A percentile compares a stretch with the other conserved stretches of the same genome.
These are phyloP conservation scores for Anniella stebbinsi DNA, from an alignment of 2,797 vertebrate species.

Conservation along the genomic window DNA sequence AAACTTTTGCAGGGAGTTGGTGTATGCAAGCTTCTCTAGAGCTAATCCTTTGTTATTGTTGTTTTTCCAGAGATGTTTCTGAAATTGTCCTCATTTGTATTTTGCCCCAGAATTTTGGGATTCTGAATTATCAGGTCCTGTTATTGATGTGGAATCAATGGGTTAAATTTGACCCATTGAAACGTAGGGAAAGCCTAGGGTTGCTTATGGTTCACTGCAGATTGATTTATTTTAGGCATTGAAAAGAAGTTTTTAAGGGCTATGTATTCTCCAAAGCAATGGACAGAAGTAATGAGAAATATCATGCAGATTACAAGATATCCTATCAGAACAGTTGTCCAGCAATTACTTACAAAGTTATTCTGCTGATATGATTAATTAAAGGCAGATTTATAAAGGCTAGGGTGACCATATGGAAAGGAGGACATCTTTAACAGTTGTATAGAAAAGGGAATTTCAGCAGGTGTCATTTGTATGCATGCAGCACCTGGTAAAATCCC, in stretches of 20 bases:
- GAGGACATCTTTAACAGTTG: too few species aligned
- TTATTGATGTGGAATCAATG: neutral
- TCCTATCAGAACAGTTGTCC: neutral
- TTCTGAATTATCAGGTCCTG: neutral
- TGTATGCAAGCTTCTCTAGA: neutral
- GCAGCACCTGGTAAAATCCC: too few species aligned
- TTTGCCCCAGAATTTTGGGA: neutral
- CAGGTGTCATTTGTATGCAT: too few species aligned
- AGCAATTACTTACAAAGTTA: neutral
- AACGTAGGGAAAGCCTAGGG: neutral
- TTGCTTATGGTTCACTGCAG: neutral
- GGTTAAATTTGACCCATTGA: neutral
- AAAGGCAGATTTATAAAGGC: neutral
- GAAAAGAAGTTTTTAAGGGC: neutral
- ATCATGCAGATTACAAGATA: neutral
- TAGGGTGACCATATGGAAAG: too few species aligned
- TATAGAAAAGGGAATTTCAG: too few species aligned
- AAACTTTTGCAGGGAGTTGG: neutral
- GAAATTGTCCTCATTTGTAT: neutral
- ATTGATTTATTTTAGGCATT: neutral
- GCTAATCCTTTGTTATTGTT: conserved; percentile 17
- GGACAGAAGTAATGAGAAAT: neutral
- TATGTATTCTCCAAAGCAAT: neutral
- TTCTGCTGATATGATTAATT: neutral
- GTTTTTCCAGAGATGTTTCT: neutral